Evolutionary conservation across 2,888 invertebrate species (phyloP).

Genomic region (Sarcophaga rosellei): DNA sequence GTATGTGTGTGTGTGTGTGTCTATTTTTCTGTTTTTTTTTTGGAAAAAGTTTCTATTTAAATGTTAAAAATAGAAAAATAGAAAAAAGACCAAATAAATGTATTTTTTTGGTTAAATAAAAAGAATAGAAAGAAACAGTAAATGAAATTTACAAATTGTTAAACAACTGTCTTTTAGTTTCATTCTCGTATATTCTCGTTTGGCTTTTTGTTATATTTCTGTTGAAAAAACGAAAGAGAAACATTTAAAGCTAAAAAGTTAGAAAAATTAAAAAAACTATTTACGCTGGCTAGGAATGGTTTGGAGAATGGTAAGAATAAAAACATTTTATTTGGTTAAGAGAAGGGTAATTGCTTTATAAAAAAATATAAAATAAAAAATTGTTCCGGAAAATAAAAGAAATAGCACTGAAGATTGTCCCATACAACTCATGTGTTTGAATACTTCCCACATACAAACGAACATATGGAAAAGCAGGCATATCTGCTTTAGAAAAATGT

Average conservation of each 20-base stretch:
- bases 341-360: background rate
- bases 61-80: background rate
- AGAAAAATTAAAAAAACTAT: background rate
- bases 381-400: no score
- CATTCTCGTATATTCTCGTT: background rate
- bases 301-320: background rate
- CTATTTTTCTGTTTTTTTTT: background rate
- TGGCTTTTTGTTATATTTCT: background rate
- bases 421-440: no score
- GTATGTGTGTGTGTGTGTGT: no score
- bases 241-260: background rate
- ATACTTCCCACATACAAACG: no score
- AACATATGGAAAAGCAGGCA: no score
- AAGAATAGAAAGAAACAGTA: background rate
- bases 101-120: background rate
- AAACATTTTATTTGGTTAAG: background rate
- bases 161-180: conserved; percentile 6
- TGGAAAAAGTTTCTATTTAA: conserved; percentile 38
- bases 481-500: no score
- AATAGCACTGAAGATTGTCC: no score
- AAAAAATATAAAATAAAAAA: no score
- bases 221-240: background rate
- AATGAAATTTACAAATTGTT: conserved; percentile 57
- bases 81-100: background rate
- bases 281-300: no score